Base-by-base conservation (phyloP, 2,888 invertebrate genomes). In the Pterobdella sp. region DNA sequence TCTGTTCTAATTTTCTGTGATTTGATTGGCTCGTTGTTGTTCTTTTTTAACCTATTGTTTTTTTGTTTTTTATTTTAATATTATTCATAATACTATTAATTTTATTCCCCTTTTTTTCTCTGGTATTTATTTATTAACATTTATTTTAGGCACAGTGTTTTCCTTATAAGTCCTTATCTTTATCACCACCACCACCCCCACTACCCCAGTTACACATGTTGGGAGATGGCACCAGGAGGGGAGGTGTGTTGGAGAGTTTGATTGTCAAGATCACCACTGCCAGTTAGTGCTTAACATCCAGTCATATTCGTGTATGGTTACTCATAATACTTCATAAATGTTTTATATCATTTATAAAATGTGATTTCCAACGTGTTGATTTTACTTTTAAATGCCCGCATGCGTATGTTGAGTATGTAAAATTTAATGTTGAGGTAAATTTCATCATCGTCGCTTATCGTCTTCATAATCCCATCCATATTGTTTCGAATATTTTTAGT, bases 161-260 rank as follows among this genome's bases (percentile, higher is more conserved):
- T 34, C 69, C 1, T 63, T 7, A 68, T 29, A 42, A 69, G n/a
- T 42, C 49, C 26, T 42, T 52, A 69, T 69, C 31, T 29, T 18
- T 34, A 56, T 56, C 60, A 69, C 64, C 1, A 67, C 22, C 1
- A 1, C 32, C 31, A 49, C 52, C 52, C 42, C 52, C 69, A 69
- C 52, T 31, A 52, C 52, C 79, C 60, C 76, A 86, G 85, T 78
- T 87, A 68, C 97, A 97, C 86, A 88, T 97, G 81, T 87, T 97
- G 75, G 94, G 94, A 0, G 96, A 96, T 81, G 86, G 86, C 63
- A 86, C 87, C 22, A 89, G 90, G 0, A 86, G 96, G 77, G 96
- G 96, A 1, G 90, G 91, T 0, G 89, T 88, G 0, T 84, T 97
- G 65, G 97, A 97, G 85, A 89, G 88, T 56, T 86, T 91, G 73